A percentile compares a stretch with the other conserved stretches of the same genome.
Evolutionary conservation across 1,140 invertebrate species (phyloP).

Genomic region (Leptestheria dahalacensis): DNA sequence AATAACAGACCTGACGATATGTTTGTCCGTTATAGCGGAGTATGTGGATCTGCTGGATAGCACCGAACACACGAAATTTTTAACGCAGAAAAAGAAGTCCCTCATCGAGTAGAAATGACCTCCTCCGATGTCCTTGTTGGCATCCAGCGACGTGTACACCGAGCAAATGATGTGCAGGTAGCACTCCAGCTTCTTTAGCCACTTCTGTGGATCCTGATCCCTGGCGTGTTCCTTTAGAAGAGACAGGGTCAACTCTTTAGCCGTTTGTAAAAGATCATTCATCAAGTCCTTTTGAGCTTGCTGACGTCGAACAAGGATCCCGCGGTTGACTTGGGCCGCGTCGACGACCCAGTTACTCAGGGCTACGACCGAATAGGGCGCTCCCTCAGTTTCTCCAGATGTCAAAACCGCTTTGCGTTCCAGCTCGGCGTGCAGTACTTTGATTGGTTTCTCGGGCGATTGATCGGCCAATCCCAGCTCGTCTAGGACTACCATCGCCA

Average conservation of each 20-base stretch:
- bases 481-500: conserved; percentile 6
- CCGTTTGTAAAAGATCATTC: neutral
- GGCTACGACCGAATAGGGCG: neutral
- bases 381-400: neutral
- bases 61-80: conserved; percentile 8
- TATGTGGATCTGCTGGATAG: neutral
- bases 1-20: neutral
- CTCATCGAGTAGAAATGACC: conserved; percentile 8
- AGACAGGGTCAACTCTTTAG: neutral
- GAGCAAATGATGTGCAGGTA: neutral
- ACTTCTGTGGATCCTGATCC: neutral
- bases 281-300: neutral
- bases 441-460: conserved; percentile 9
- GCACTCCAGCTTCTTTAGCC: neutral
- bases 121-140: conserved; percentile 2
- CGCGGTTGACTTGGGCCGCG: conserved; percentile 8
- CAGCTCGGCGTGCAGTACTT: conserved; percentile 2
- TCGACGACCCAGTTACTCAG: conserved; percentile 10
- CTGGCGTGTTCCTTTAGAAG: neutral
- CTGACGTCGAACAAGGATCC: neutral
- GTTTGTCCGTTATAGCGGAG: neutral
- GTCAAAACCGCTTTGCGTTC: conserved; percentile 2
- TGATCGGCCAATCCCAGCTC: conserved; percentile 2
- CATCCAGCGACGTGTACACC: neutral
- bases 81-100: conserved; percentile 9